phyloP scores from a whole-genome alignment of 2,888 invertebrate species.

The Pristionchus fissidentatus region DNA sequence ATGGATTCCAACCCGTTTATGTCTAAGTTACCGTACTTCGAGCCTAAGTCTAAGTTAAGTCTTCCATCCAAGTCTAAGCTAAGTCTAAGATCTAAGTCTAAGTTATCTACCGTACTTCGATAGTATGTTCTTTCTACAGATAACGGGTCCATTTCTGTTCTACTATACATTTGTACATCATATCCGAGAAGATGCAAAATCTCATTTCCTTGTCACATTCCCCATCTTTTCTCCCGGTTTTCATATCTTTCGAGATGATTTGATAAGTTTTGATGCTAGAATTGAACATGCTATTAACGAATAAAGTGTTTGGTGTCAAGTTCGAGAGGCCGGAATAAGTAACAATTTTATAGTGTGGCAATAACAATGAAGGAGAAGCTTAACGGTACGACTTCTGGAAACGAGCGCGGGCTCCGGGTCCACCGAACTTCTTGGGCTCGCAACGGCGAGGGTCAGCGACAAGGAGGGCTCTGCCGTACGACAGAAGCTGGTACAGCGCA shows the following conservation, averaged over 20 bases:
- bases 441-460: conserved; percentile 99
- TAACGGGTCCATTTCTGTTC: background rate
- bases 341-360: conserved; percentile 11
- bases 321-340: too few relatives aligned
- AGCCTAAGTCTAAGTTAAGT: background rate
- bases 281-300: too few relatives aligned
- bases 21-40: too few relatives aligned
- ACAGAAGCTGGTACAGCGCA: conserved; percentile 96
- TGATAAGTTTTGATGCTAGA: too few relatives aligned
- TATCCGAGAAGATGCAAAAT: background rate
- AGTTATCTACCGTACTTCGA: background rate
- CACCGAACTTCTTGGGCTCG: conserved; percentile 99
- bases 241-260: conserved; percentile 9
- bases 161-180: background rate
- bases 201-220: conserved; percentile 12
- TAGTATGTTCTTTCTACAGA: background rate
- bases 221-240: background rate
- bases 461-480: conserved; percentile 95
- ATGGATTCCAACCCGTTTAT: conserved; percentile 75
- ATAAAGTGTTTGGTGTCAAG: too few relatives aligned
- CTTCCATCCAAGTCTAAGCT: background rate
- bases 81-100: background rate
- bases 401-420: conserved; percentile 98
- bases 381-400: conserved; percentile 99
- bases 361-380: conserved; percentile 76